phyloP scores from a whole-genome alignment of 2,797 vertebrate genomes.

The Orientallactaga sibirica region DNA sequence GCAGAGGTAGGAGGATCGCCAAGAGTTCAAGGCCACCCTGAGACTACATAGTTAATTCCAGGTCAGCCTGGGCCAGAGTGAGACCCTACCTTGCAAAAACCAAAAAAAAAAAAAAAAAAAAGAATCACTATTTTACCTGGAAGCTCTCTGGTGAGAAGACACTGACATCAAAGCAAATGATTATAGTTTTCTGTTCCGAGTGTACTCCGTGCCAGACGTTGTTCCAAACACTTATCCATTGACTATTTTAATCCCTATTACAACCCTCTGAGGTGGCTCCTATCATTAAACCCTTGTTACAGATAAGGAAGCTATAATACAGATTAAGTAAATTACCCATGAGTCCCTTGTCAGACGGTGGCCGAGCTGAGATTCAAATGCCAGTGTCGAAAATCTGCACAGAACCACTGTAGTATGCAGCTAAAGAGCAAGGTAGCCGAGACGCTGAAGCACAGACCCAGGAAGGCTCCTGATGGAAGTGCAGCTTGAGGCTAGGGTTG shows the following conservation, averaged over 20 bases:
- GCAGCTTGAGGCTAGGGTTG: not conserved
- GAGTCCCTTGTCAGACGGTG: not conserved
- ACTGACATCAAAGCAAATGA: slow-evolving; percentile 24
- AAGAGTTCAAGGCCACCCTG: too few relatives aligned
- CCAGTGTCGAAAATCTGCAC: not conserved
- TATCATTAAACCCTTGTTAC: not conserved
- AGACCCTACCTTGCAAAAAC: too few relatives aligned
- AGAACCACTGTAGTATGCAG: not conserved
- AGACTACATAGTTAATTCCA: too few relatives aligned
- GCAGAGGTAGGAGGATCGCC: too few relatives aligned
- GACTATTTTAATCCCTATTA: not conserved
- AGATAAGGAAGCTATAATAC: slow-evolving; percentile 7
- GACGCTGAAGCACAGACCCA: not conserved
- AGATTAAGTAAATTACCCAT: not conserved
- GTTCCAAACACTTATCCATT: not conserved
- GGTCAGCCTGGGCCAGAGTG: too few relatives aligned
- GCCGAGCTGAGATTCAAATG: not conserved
- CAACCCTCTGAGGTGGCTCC: not conserved
- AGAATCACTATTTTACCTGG: not conserved
- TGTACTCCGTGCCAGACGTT: not conserved
- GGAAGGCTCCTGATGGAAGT: not conserved
- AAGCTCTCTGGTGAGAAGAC: not conserved
- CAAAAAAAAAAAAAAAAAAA: too few relatives aligned
- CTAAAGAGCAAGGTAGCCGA: not conserved
- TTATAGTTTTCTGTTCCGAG: not conserved